phyloP scores from a whole-genome alignment of 2,113 vertebrate species.

The Lepidothrix coronata region DNA sequence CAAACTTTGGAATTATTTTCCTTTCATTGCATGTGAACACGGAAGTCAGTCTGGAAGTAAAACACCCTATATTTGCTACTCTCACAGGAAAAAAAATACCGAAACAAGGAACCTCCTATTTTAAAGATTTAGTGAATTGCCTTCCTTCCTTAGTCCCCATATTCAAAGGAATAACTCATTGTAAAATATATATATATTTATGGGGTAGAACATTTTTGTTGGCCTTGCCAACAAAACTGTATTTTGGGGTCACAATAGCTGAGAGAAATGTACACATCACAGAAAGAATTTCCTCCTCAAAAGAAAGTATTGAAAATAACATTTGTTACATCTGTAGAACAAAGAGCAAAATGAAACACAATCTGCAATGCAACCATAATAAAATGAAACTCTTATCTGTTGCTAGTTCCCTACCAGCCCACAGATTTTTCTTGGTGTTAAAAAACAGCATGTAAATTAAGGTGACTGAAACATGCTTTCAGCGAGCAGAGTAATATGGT shows the following conservation, averaged over 20 bases:
- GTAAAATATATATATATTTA: background rate
- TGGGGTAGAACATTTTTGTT: background rate
- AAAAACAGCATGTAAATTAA: constrained; percentile 91
- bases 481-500: constrained; percentile 83
- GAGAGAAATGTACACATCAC: background rate
- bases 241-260: background rate
- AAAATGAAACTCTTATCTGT: constrained; percentile 74
- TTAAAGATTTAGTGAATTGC: background rate
- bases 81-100: background rate
- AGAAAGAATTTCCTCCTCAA: background rate
- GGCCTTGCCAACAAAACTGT: background rate
- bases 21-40: background rate
- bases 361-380: constrained; percentile 40
- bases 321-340: background rate
- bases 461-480: constrained; percentile 90
- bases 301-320: background rate
- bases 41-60: background rate
- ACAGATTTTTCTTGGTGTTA: constrained; percentile 81
- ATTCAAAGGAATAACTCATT: constrained; percentile 9
- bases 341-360: constrained; percentile 47
- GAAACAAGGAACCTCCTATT: background rate
- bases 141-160: background rate
- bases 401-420: constrained; percentile 73
- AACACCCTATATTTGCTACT: background rate
- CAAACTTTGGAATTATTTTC: background rate